Evolutionary conservation across 2,888 invertebrate genomes (phyloP).

Genomic region (Drosophila stalkeri): DNA sequence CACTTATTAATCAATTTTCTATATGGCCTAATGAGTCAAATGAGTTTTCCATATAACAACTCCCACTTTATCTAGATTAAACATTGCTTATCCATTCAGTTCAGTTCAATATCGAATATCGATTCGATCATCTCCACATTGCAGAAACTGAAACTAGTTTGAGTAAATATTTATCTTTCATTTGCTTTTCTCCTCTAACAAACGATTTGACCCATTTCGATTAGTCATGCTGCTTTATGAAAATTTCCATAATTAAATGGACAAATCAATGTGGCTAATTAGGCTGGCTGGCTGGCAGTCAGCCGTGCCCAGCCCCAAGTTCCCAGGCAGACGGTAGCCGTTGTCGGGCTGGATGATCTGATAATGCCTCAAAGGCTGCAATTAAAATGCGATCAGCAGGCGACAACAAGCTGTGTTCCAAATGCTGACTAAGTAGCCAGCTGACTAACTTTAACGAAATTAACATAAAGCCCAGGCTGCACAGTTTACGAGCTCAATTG

Average conservation of each 20-base stretch:
- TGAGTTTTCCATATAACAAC: slow-evolving; percentile 24
- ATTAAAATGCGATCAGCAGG: slow-evolving; percentile 74
- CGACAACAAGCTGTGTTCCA: slow-evolving; percentile 33
- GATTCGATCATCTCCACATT: background rate
- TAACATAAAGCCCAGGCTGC: slow-evolving; percentile 55
- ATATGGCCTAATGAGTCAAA: slow-evolving; percentile 15
- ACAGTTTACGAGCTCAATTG: slow-evolving; percentile 57
- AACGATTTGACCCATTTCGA: slow-evolving; percentile 53
- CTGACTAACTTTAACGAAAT: slow-evolving; percentile 51
- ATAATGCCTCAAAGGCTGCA: slow-evolving; percentile 54
- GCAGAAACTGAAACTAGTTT: slow-evolving; percentile 7
- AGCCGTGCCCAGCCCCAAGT: slow-evolving; percentile 10
- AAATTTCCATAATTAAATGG: slow-evolving; percentile 67
- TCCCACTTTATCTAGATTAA: slow-evolving; percentile 41
- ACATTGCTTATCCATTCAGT: slow-evolving; percentile 30
- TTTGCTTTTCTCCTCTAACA: background rate
- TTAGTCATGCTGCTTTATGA: slow-evolving; percentile 62
- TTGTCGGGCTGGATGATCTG: slow-evolving; percentile 43
- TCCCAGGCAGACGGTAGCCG: slow-evolving; percentile 52
- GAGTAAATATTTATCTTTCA: slow-evolving; percentile 8
- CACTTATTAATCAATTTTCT: slow-evolving; percentile 45
- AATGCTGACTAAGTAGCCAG: slow-evolving; percentile 38
- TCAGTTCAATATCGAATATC: background rate
- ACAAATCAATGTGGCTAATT: slow-evolving; percentile 76
- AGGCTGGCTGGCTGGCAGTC: slow-evolving; percentile 19